Evolutionary conservation across 2,113 vertebrate genomes (phyloP).

Genomic region (Amphilophus citrinellus): DNA sequence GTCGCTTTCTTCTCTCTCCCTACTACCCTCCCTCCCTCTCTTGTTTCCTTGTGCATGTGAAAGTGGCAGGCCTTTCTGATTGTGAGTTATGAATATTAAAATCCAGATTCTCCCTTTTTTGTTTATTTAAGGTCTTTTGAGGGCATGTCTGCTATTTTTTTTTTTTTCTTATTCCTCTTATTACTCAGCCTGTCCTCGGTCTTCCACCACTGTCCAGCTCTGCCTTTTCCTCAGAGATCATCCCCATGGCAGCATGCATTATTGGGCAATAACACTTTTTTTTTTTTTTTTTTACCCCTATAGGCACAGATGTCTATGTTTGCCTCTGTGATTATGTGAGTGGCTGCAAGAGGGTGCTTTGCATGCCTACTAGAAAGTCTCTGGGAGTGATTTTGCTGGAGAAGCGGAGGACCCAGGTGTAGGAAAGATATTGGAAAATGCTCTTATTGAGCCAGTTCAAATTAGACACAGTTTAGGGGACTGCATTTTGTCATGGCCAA

Average conservation of each 20-base stretch:
- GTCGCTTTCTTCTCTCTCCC: background rate
- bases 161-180: background rate
- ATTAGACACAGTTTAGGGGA: slow-evolving; percentile 61
- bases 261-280: slow-evolving; percentile 34
- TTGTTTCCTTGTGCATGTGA: slow-evolving; percentile 49
- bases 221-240: background rate
- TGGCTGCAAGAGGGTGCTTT: slow-evolving; percentile 42
- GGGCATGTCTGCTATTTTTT: background rate
- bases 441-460: slow-evolving; percentile 56
- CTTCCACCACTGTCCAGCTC: slow-evolving; percentile 11
- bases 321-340: slow-evolving; percentile 50
- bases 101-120: slow-evolving; percentile 2
- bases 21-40: background rate
- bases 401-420: slow-evolving; percentile 66
- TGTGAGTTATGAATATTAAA: slow-evolving; percentile 70
- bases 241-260: background rate
- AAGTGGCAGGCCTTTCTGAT: slow-evolving; percentile 28
- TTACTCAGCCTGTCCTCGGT: background rate
- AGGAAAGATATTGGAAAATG: slow-evolving; percentile 67
- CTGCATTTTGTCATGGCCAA: slow-evolving; percentile 35
- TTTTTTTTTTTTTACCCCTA: background rate
- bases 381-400: slow-evolving; percentile 32
- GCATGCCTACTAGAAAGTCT: slow-evolving; percentile 30
- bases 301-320: slow-evolving; percentile 43
- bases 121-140: slow-evolving; percentile 51